phyloP scores from a whole-genome alignment of 2,113 vertebrate genomes.

The Hemiscyllium ocellatum region DNA sequence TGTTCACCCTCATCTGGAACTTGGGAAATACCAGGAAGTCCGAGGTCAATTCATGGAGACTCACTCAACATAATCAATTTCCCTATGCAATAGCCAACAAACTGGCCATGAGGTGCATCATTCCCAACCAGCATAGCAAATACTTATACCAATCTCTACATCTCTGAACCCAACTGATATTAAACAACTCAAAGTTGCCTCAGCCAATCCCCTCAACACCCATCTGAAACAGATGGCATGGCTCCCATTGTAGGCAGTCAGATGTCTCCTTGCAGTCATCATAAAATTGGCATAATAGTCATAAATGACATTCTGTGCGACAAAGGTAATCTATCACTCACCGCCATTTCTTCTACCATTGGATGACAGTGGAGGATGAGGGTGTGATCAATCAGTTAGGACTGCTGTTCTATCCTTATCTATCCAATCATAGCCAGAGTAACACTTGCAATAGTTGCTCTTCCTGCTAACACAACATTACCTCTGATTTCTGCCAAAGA shows the following conservation, averaged over 20 bases:
- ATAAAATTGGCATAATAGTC: not conserved
- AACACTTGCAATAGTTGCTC: too few species aligned
- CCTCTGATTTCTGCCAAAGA: too few species aligned
- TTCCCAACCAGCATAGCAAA: not conserved
- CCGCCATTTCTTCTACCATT: too few species aligned
- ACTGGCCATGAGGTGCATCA: too few species aligned
- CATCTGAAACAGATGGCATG: not conserved
- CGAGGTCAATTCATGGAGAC: not conserved
- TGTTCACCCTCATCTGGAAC: not conserved
- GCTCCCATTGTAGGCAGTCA: not conserved
- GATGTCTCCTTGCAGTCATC: not conserved
- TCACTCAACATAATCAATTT: not conserved
- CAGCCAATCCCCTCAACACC: not conserved
- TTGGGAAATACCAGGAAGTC: not conserved
- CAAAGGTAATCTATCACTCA: too few species aligned
- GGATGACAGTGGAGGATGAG: too few species aligned
- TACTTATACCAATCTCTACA: not conserved
- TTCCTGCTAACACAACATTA: too few species aligned
- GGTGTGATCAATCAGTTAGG: too few species aligned
- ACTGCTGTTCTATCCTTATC: too few species aligned
- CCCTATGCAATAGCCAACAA: not conserved
- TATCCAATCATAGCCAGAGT: too few species aligned
- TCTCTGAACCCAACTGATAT: not conserved
- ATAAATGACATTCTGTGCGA: too few species aligned
- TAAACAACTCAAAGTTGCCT: not conserved